Evolutionary conservation across 2,888 invertebrate species (phyloP).

Genomic region (Caenorhabditis macrosperma): DNA sequence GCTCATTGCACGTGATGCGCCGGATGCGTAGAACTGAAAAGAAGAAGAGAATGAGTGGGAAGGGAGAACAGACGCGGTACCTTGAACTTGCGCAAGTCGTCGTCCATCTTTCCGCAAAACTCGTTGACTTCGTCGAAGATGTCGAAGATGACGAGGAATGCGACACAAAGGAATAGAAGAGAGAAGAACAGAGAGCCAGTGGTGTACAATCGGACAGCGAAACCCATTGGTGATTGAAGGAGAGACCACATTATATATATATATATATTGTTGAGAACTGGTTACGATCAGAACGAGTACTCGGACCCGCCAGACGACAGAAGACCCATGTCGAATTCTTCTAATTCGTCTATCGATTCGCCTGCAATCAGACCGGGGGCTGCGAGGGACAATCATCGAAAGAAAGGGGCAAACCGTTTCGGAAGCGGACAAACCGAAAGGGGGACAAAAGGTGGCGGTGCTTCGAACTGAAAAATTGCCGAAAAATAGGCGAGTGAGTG

Average conservation of each 20-base stretch:
- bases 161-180: conserved; percentile 24
- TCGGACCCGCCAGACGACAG: conserved; percentile 49
- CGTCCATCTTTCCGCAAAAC: conserved; percentile 16
- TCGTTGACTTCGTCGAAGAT: conserved; percentile 51
- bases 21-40: conserved; percentile 41
- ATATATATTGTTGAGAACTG: conserved; percentile 19
- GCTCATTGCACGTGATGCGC: conserved; percentile 32
- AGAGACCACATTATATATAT: too few species aligned
- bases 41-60: background rate
- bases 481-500: too few species aligned
- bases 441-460: too few species aligned
- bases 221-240: conserved; percentile 27
- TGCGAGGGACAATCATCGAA: too few species aligned
- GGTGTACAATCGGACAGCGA: conserved; percentile 13
- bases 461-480: too few species aligned
- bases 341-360: conserved; percentile 54
- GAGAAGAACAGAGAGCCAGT: conserved; percentile 36
- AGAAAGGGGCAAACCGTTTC: too few species aligned
- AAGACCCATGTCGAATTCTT: conserved; percentile 43
- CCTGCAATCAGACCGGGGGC: conserved; percentile 16
- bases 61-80: background rate
- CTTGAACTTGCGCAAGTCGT: conserved; percentile 25
- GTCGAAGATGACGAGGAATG: conserved; percentile 44
- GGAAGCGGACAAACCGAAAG: too few species aligned
- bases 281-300: conserved; percentile 37